Base-by-base conservation (phyloP, 1,140 invertebrate species). In the Neodiprion fabricii region DNA sequence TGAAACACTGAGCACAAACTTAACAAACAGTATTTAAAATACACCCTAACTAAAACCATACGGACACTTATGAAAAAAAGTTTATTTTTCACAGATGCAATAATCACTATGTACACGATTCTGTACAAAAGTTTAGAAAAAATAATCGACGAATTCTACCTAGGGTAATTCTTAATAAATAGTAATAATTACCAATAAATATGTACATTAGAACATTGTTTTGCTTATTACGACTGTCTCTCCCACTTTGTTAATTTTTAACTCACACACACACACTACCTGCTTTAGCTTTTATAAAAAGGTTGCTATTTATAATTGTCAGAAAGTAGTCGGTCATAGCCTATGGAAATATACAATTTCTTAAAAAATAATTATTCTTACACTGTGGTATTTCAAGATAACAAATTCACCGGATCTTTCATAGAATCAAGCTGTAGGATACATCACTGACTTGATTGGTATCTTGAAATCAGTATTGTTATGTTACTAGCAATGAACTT, bases 51-150 rank as follows among this genome's bases (percentile, higher is more conserved):
- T 40, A 40, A 40, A 40, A 40, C 28, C 28, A 40, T 40, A 1
- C 28, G 28, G 28, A 40, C 28, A 40, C 28, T 40, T 79, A 81
- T 70, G 75, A 81, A 82, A 81, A 73, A 81, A 80, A 72, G 47
- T 79, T 78, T 82, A 79, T 82, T 84, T 82, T 61, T 72, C 48
- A 76, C 76, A 78, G 77, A 80, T 77, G 71, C 73, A 78, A 75
- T 79, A 73, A 72, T 74, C 74, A 47, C 14, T 79, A 81, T 83
- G 72, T 82, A 84, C 76, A 83, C 72, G 3, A 79, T 80, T 81
- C 75, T 85, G 82, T 84, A 81, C 80, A 85, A 85, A 83, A 81
- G 79, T 83, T 82, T 83, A 78, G 75, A 80, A 80, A 81, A 76
- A 79, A 76, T 78, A 81, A 80, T 74, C 71, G 67, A 78, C 71